Evolutionary conservation across 2,113 vertebrate species (phyloP), one percentile per base, ranked within the genome.

Genomic region (Tetraodon nigroviridis): DNA sequence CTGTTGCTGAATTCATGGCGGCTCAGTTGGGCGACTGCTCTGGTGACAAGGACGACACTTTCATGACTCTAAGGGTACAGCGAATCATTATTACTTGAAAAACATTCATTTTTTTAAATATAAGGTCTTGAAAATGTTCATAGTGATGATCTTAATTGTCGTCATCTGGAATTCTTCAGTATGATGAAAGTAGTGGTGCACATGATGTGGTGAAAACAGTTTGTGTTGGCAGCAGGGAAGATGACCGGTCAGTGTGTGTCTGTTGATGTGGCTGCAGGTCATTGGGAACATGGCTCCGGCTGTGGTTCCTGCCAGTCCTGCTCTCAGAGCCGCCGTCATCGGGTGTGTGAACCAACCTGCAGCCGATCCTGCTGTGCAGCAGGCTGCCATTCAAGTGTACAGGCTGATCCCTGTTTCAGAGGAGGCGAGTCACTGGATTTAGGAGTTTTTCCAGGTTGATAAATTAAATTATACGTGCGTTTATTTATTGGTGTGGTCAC

Each of bases 251-350:
- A 5, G 40, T 42, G 10, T 42, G 32, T 2, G 12, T 12, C 5
- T 19, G 4, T 15, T 22, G 13, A 17, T 46, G 51, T 64, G 50
- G 53, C 46, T 53, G 21, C 71, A 98, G 95, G 91, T 94, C 63
- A 90, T 95, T 89, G 95, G 95, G 86, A 98, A 96, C 77, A 96
- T 95, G 92, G 95, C 93, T 29, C 84, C 79, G 51, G 90, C 90
- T 49, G 69, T 98, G 77, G 87, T 92, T 27, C 63, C 76, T 19
- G 80, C 91, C 42, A 89, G 87, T 56, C 90, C 93, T 40, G 80
- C 24, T 18, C 80, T 97, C 62, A 94, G 86, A 66, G 80, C 87
- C 20, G 78, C 84, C 2, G 71, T 98, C 22, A 87, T 93, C 67
- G 83, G 84, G 10, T 98, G 96, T 58, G 78, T 94, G 62, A 86